Base-by-base conservation (phyloP, 1,140 invertebrate species). In the Meteorus sp. region DNA sequence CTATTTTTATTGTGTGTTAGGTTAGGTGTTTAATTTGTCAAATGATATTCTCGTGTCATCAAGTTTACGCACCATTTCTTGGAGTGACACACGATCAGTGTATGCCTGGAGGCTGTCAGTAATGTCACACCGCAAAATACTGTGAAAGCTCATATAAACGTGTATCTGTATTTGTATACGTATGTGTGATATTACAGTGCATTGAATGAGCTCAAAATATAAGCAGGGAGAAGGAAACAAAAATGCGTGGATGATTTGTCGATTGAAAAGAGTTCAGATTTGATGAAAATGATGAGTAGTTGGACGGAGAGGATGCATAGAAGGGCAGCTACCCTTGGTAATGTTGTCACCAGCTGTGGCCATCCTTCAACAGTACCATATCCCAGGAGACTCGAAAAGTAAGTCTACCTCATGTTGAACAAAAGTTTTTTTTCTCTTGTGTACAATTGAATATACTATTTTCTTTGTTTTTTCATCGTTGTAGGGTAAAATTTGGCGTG, bases 401-500 rank as follows among this genome's bases (percentile, higher is more conserved):
- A 71, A 78, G 79, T 75, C 56, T 39, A 56, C 48, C 41, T 47
- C 7, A 43, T 56, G 6, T 15, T 54, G 27, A 41, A 15, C 9
- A 61, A 27, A 11, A 13, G 1, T 13, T 65, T 52, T 11, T 23
- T 56, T 52, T 60, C 23, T 20, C 25, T 55, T 1, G 7, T 33
- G 2, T 58, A 25, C 11, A 29, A 52, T 37, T 3, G 45, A 45
- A 37, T 5, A 2, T 43, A 50, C 23, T 29, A 22, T 31, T 52
- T 25, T 19, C 22, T 55, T n/a, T 15, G 9, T 53, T 63, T 71
- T 71, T 37, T 41, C 57, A 15, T 56, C 50, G 48, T 66, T 66
- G n/a, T 73, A 89, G 88, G 85, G 94, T 96, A 8, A 96, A 95
- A 78, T 96, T 96, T 81, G 93, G 93, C 59, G 89, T 89, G 59